Base-by-base conservation (phyloP, 2,888 invertebrate species). In the Cactoblastis cactorum region DNA sequence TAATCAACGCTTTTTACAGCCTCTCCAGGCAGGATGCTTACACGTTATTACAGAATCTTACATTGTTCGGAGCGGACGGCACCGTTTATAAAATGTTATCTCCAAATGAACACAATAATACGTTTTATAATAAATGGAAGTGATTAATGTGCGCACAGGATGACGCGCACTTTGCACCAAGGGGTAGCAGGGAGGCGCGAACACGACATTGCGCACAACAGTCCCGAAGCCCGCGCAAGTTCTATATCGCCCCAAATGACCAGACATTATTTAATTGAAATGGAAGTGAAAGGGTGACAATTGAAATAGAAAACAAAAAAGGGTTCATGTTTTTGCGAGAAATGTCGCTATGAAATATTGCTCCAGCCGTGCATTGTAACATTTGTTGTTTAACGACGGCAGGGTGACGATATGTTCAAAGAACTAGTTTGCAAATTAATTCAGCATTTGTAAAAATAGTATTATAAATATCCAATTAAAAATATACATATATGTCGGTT, bases 181-280 rank as follows among this genome's bases (percentile, higher is more conserved):
- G 81, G 81, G 79, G 79, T 66, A 61, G 53, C n/a, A 64, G 68
- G 76, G 74, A 82, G 83, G 84, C 84, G 83, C 82, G 83, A 80
- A 81, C 77, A 70, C 76, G 63, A 68, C 65, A 69, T 74, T 65
- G 63, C 61, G 62, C 52, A 38, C 48, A 28, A 15, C 47, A 49
- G 33, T 46, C 50, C 51, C 50, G 19, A 53, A 50, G 46, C 57
- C 50, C 50, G 18, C 24, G 50, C 56, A 56, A 57, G 55, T 51
- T 55, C 55, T 49, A 49, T 60, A 56, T 64, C 69, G 66, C 77
- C 83, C 79, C 87, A 86, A 89, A 87, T 89, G 89, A 89, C 89
- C 89, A 89, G 87, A 89, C 87, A 89, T 89, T 88, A 89, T 89
- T 88, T 89, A 89, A 89, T 89, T 88, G 88, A 89, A 88, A 84